Evolutionary conservation across 2,113 vertebrate genomes (phyloP).

Genomic region (Xyliphius kryptos): DNA sequence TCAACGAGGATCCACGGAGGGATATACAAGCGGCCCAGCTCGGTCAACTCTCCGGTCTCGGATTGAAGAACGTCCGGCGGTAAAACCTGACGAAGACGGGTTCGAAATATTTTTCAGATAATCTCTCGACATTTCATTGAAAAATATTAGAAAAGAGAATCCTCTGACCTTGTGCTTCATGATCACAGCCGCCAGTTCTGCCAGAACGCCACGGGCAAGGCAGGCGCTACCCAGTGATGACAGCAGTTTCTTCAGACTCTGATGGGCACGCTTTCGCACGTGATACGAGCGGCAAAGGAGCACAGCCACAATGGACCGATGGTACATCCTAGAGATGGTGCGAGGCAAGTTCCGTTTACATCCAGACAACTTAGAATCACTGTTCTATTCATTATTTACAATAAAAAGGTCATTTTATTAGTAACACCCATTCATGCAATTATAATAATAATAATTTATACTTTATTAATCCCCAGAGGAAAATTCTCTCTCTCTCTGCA

Average conservation of each 20-base stretch:
- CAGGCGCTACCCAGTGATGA: conserved; percentile 77
- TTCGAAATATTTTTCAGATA: background rate
- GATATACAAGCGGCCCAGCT: conserved; percentile 70
- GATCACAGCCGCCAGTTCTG: conserved; percentile 77
- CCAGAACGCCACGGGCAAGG: conserved; percentile 80
- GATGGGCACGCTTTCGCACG: conserved; percentile 82
- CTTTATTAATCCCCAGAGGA: too few species aligned
- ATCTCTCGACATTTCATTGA: background rate
- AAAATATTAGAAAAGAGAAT: background rate
- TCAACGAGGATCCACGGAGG: conserved; percentile 79
- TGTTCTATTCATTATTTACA: too few species aligned
- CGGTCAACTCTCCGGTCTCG: conserved; percentile 77
- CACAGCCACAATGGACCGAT: conserved; percentile 70
- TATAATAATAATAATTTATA: too few species aligned
- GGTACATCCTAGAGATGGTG: conserved; percentile 73
- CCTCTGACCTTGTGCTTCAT: conserved; percentile 79
- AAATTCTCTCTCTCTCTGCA: too few species aligned
- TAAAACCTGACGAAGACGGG: conserved; percentile 64
- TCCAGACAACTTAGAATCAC: too few species aligned
- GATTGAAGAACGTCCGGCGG: conserved; percentile 69
- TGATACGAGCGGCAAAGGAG: conserved; percentile 81
- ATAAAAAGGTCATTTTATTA: too few species aligned
- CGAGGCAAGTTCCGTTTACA: too few species aligned
- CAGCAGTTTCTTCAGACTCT: conserved; percentile 79
- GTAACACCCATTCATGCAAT: too few species aligned